Percentiles rank a stretch among this genome's conserved stretches.
phyloP scores from a whole-genome alignment of 2,113 vertebrate genomes.

The Notechis scutatus region DNA sequence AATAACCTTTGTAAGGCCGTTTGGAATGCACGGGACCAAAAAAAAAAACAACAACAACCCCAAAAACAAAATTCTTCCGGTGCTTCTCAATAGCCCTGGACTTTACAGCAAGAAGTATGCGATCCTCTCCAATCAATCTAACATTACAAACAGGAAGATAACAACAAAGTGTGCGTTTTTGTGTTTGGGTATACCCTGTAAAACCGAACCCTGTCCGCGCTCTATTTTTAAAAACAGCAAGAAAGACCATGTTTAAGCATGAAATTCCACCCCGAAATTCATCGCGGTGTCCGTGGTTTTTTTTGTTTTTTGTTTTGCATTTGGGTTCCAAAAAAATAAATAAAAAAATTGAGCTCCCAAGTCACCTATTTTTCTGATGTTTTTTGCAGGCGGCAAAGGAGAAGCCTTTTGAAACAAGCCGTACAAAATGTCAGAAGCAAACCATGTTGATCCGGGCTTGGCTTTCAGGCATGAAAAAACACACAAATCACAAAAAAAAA shows the following conservation, averaged over 20 bases:
- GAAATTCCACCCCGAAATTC: too few relatives aligned
- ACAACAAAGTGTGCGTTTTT: background rate
- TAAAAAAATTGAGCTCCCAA: too few relatives aligned
- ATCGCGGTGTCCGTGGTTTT: too few relatives aligned
- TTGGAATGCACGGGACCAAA: background rate
- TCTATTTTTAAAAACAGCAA: too few relatives aligned
- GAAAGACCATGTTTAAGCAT: too few relatives aligned
- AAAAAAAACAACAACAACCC: too few relatives aligned
- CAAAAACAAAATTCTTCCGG: background rate
- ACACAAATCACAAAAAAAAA: background rate
- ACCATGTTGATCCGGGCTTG: too few relatives aligned
- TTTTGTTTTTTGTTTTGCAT: too few relatives aligned
- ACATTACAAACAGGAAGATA: background rate
- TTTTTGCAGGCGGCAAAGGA: too few relatives aligned
- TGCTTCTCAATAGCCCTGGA: background rate
- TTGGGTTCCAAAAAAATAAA: too few relatives aligned
- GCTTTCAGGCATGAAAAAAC: background rate
- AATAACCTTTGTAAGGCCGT: background rate
- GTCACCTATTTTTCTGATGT: too few relatives aligned
- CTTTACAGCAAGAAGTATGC: background rate
- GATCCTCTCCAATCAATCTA: background rate
- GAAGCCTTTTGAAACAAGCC: background rate
- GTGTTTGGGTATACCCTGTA: slow-evolving; percentile 15
- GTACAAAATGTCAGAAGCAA: background rate
- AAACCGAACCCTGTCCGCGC: slow-evolving; percentile 13